A percentile compares a stretch with the other conserved stretches of the same genome.
phyloP scores from a whole-genome alignment of 1,140 invertebrate genomes.

The Bombus picipes region DNA sequence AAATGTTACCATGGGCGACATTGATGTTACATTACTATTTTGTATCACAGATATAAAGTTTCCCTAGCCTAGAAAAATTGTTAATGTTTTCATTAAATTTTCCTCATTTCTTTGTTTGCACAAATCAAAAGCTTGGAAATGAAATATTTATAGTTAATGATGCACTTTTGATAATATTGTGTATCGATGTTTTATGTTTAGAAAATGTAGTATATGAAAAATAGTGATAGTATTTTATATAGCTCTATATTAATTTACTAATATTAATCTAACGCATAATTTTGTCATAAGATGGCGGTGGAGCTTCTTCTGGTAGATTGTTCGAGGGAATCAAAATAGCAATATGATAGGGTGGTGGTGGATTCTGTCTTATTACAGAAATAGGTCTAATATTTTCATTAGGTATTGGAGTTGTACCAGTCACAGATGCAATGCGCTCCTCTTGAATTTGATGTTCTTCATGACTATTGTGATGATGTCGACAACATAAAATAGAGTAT shows the following conservation, averaged over 20 bases:
- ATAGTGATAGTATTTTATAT: conserved; percentile 45
- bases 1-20: conserved; percentile 31
- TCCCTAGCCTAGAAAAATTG: conserved; percentile 56
- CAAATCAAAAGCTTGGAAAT: conserved; percentile 23
- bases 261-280: conserved; percentile 84
- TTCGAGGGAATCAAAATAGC: conserved; percentile 85
- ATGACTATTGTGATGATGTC: conserved; percentile 64
- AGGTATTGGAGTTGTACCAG: conserved; percentile 56
- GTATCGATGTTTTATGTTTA: conserved; percentile 8
- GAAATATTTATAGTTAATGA: conserved; percentile 7
- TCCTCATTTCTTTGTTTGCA: background rate
- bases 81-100: conserved; percentile 1
- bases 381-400: conserved; percentile 68
- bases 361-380: conserved; percentile 68
- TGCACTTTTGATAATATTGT: background rate
- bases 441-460: conserved; percentile 66
- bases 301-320: conserved; percentile 81
- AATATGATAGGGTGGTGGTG: conserved; percentile 87
- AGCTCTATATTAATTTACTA: conserved; percentile 1
- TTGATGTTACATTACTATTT: conserved; percentile 52
- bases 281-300: conserved; percentile 87
- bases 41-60: conserved; percentile 69
- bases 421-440: conserved; percentile 62
- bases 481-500: conserved; percentile 75
- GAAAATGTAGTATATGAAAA: conserved; percentile 48